Conservation (phyloP, 2,797 vertebrate genomes). For the Tenualosa ilisha region DNA sequence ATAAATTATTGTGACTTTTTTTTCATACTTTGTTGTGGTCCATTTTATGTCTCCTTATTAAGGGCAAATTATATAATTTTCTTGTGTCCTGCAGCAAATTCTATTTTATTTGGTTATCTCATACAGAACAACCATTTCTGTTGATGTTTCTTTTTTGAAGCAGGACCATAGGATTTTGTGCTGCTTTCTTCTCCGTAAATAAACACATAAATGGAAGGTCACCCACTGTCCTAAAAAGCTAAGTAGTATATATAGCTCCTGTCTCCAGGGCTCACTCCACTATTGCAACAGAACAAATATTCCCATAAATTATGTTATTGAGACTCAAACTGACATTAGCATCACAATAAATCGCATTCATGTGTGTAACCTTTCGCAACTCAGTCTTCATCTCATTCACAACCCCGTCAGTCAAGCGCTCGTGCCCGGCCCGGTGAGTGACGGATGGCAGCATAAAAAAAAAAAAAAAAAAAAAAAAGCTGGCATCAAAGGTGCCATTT, state of each 20-base stretch:
- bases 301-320: slow-evolving; percentile 16
- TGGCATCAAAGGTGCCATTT: not conserved
- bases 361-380: slow-evolving; percentile 8
- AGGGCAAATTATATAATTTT: not conserved
- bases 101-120: not conserved
- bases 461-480: slow-evolving; percentile 11
- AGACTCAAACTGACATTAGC: not conserved
- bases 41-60: not conserved
- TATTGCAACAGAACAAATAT: slow-evolving; percentile 6
- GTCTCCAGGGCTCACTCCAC: slow-evolving; percentile 16
- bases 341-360: slow-evolving; percentile 13
- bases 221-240: slow-evolving; percentile 18
- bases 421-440: not conserved
- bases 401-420: not conserved
- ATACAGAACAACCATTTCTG: not conserved
- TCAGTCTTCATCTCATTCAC: not conserved
- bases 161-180: not conserved
- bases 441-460: not conserved
- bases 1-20: slow-evolving; percentile 99
- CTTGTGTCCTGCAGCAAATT: not conserved
- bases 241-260: not conserved
- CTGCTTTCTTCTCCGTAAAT: not conserved
- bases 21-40: slow-evolving; percentile 73
- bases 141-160: not conserved
- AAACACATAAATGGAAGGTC: slow-evolving; percentile 15